phyloP scores from a whole-genome alignment of 2,888 invertebrate genomes.

The Drosophila meridionalis region DNA sequence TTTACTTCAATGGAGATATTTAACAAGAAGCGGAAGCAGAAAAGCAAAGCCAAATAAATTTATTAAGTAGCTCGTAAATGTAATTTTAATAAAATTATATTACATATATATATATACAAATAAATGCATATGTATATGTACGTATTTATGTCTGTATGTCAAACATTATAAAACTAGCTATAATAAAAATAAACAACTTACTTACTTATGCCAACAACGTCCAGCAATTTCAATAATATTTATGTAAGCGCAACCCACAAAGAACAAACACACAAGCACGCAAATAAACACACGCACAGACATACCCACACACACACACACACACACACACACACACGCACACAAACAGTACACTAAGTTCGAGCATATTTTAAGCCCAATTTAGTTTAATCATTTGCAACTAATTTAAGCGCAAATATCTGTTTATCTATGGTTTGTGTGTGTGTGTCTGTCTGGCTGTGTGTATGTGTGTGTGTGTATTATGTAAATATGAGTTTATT shows the following conservation, averaged over 20 bases:
- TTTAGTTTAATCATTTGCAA: constrained; percentile 69
- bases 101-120: constrained; percentile 23
- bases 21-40: constrained; percentile 12
- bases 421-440: constrained; percentile 26
- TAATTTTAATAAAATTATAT: constrained; percentile 65
- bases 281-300: constrained; percentile 5
- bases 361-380: constrained; percentile 64
- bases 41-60: constrained; percentile 77
- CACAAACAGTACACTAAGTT: constrained; percentile 16
- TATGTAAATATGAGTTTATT: constrained; percentile 53
- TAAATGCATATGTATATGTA: constrained; percentile 3
- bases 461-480: constrained; percentile 15
- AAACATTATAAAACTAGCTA: constrained; percentile 46
- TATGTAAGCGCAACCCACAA: constrained; percentile 63
- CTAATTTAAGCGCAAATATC: constrained; percentile 59
- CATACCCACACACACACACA: constrained; percentile 1
- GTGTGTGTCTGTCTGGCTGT: not conserved
- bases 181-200: constrained; percentile 75
- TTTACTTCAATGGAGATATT: constrained; percentile 59
- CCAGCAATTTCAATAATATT: constrained; percentile 79
- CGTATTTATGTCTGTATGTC: constrained; percentile 13
- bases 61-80: constrained; percentile 66
- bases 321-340: constrained; percentile 20
- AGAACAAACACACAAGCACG: constrained; percentile 35
- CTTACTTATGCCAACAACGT: constrained; percentile 81